These are phyloP conservation scores for Stomorhina lunata DNA, from an alignment of 2,888 invertebrate genomes.

Conservation along the genomic window DNA sequence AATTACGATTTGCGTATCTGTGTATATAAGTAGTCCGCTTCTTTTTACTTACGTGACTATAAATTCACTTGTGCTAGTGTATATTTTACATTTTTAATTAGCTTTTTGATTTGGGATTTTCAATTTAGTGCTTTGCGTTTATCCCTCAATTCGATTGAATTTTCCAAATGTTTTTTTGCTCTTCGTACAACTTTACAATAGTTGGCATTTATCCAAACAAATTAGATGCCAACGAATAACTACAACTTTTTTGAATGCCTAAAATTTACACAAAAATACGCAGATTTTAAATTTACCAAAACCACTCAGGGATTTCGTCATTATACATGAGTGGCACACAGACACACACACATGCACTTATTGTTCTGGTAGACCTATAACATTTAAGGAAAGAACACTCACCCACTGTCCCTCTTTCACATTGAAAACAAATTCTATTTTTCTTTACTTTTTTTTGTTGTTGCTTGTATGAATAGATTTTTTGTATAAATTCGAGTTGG, in stretches of 20 bases:
- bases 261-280: background rate
- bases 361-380: background rate
- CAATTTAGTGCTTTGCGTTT: background rate
- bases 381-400: background rate
- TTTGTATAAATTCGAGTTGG: background rate
- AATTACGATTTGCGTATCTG: background rate
- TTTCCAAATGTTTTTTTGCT: conserved; percentile 3
- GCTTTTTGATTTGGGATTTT: conserved; percentile 23
- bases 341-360: background rate
- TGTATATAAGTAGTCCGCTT: background rate
- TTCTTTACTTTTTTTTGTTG: background rate
- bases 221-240: background rate
- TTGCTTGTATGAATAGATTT: too few species aligned
- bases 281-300: conserved; percentile 19
- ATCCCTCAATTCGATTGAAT: conserved; percentile 14
- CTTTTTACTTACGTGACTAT: background rate
- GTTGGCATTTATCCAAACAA: conserved; percentile 27
- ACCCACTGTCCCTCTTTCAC: background rate
- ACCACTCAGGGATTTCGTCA: background rate
- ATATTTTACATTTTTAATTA: conserved; percentile 33
- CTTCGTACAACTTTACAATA: background rate
- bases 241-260: background rate
- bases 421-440: too few species aligned
- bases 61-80: background rate
- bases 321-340: too few species aligned